Conservation (phyloP, 2,113 vertebrate species). For the Colius striatus region DNA sequence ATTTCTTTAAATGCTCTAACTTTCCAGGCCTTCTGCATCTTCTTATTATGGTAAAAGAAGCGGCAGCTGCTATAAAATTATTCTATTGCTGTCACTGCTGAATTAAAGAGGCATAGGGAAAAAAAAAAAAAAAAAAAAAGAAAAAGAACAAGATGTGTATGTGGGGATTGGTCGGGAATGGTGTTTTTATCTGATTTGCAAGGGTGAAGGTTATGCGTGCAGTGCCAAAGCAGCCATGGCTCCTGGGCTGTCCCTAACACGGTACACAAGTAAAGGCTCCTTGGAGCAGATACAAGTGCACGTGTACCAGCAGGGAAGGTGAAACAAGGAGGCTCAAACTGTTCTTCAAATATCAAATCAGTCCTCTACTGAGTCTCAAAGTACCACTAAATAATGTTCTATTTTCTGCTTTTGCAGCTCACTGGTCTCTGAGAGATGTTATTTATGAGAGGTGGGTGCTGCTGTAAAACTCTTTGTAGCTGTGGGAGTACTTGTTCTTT, state of each 20-base stretch:
- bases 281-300: neutral
- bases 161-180: neutral
- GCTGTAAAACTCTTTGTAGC: neutral
- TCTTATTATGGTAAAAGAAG: neutral
- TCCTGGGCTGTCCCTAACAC: neutral
- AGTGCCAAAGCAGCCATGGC: accelerated
- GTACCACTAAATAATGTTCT: neutral
- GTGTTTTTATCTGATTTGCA: neutral
- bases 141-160: neutral
- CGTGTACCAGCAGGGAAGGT: neutral
- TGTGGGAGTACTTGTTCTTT: neutral
- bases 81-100: neutral
- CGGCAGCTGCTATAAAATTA: neutral
- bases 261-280: neutral
- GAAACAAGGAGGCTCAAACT: neutral
- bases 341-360: neutral
- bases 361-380: neutral
- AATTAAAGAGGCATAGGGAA: neutral
- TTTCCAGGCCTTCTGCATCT: neutral
- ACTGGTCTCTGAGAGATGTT: neutral
- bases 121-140: neutral
- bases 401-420: neutral
- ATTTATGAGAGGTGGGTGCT: neutral
- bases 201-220: neutral
- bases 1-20: neutral